Conservation (phyloP, 1,140 invertebrate species). For the Philotrypesis tridentata region DNA sequence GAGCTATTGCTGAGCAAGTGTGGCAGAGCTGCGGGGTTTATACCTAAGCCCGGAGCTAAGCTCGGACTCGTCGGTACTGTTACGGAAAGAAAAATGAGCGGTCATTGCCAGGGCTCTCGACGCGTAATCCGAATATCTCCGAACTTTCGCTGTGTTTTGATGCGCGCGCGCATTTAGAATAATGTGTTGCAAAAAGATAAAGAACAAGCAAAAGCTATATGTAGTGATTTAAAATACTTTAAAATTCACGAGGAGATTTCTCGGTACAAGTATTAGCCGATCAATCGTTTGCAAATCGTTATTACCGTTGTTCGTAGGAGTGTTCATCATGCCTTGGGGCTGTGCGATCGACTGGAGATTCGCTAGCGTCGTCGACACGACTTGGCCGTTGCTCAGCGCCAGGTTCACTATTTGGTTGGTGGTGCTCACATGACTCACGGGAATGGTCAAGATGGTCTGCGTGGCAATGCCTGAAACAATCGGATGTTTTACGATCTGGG, state of each 20-base stretch:
- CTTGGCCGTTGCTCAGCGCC: constrained; percentile 86
- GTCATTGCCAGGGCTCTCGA: not conserved
- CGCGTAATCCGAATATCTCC: not conserved
- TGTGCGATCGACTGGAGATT: constrained; percentile 87
- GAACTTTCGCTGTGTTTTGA: not conserved
- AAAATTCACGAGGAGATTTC: no score
- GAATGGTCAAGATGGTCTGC: constrained; percentile 95
- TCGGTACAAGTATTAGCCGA: not conserved
- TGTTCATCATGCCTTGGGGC: constrained; percentile 77
- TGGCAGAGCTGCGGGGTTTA: constrained; percentile 79
- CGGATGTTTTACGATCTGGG: not conserved
- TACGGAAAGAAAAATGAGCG: not conserved
- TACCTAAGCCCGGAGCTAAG: constrained; percentile 69
- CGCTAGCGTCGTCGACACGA: constrained; percentile 87
- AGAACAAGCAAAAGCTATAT: no score
- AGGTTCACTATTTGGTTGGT: constrained; percentile 88
- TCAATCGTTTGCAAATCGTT: constrained; percentile 47
- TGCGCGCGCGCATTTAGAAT: not conserved
- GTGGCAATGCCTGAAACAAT: constrained; percentile 86
- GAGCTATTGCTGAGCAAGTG: constrained; percentile 81
- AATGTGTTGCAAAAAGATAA: no score
- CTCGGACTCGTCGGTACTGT: constrained; percentile 73
- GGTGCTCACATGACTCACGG: constrained; percentile 85
- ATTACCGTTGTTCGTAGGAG: constrained; percentile 74
- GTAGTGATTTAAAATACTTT: no score